Percentiles rank a stretch among this genome's conserved stretches.
Evolutionary conservation across 2,113 vertebrate genomes (phyloP).

Genomic region (Sapayoa aenigma): DNA sequence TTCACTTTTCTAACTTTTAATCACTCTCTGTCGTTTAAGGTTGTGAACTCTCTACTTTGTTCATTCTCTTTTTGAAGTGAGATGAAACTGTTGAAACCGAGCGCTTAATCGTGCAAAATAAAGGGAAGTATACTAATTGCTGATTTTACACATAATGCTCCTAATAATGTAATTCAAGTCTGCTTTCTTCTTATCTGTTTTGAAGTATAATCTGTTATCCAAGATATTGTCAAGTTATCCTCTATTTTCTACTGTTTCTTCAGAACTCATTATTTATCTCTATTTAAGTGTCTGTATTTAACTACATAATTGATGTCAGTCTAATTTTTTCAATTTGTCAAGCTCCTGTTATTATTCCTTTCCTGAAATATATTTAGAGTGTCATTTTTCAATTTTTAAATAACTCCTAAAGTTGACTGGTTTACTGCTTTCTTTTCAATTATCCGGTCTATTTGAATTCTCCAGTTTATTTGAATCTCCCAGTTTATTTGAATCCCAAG

Average conservation of each 20-base stretch:
- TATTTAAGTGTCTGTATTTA: background rate
- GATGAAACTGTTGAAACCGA: background rate
- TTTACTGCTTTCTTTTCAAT: background rate
- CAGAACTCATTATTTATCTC: background rate
- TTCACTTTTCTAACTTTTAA: constrained; percentile 12
- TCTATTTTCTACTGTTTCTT: background rate
- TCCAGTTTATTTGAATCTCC: too few relatives aligned
- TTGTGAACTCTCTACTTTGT: background rate
- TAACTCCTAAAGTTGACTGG: constrained; percentile 26
- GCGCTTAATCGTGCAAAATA: background rate
- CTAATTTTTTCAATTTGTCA: constrained; percentile 18
- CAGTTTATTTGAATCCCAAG: background rate
- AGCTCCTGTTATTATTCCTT: constrained; percentile 12
- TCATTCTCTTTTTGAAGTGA: background rate
- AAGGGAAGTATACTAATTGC: background rate
- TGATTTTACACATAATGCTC: background rate
- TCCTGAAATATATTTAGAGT: constrained; percentile 31
- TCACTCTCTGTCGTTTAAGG: background rate
- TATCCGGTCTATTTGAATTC: background rate
- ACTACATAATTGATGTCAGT: background rate
- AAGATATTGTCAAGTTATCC: background rate
- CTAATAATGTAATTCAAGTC: background rate
- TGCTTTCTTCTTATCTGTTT: background rate
- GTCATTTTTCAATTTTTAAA: constrained; percentile 38
- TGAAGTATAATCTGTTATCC: background rate